Evolutionary conservation across 2,888 invertebrate species (phyloP).

Genomic region (Lordiphosa andalusiaca): DNA sequence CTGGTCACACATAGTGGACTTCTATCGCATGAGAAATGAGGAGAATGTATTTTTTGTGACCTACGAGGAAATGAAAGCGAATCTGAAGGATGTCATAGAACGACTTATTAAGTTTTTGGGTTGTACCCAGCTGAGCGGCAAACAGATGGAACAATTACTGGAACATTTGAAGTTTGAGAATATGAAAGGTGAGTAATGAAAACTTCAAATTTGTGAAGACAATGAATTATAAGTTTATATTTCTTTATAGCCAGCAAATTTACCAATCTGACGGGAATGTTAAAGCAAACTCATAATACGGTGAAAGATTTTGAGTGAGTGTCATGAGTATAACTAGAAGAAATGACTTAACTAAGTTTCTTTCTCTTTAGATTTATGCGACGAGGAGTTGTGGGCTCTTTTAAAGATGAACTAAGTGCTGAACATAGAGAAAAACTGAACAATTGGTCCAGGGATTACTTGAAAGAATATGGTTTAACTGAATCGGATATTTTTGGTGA

Average conservation of each 20-base stretch:
- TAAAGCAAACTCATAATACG: background rate
- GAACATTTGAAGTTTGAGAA: constrained; percentile 47
- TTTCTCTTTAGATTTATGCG: constrained; percentile 43
- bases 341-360: background rate
- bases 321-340: background rate
- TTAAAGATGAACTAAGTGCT: constrained; percentile 41
- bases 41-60: constrained; percentile 62
- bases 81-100: constrained; percentile 45
- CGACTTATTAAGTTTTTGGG: constrained; percentile 36
- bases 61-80: constrained; percentile 64
- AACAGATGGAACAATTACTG: constrained; percentile 25
- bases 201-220: background rate
- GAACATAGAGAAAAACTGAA: constrained; percentile 32
- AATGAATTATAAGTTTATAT: no score
- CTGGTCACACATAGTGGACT: constrained; percentile 64
- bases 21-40: constrained; percentile 61
- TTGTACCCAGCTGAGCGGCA: constrained; percentile 11
- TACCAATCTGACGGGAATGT: constrained; percentile 7
- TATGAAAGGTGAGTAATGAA: constrained; percentile 41
- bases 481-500: constrained; percentile 47
- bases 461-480: constrained; percentile 27
- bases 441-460: constrained; percentile 26
- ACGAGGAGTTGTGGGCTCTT: constrained; percentile 48
- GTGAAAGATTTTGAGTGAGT: constrained; percentile 24
- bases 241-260: background rate